Conservation (phyloP, 1,140 invertebrate genomes). For the Armadillidium nasatum region DNA sequence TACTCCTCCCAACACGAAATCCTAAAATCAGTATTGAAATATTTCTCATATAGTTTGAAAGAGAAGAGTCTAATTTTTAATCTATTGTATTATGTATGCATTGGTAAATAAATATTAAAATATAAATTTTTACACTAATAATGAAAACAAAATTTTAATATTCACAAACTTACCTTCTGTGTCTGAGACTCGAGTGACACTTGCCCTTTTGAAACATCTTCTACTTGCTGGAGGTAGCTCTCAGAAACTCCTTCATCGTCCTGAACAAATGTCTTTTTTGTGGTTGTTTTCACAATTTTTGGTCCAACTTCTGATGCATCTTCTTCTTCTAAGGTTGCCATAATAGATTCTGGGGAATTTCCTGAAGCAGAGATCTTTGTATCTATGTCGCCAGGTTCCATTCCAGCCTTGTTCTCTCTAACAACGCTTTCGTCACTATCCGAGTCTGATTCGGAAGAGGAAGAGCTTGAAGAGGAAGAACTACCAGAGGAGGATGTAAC, state of each 20-base stretch:
- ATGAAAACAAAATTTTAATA: not conserved
- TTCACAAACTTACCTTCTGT: constrained; percentile 18
- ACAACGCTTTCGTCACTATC: constrained; percentile 38
- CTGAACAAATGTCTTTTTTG: constrained; percentile 79
- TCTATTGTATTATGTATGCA: too few relatives aligned
- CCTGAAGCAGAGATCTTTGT: constrained; percentile 23
- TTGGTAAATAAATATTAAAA: not conserved
- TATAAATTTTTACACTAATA: not conserved
- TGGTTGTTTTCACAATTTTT: constrained; percentile 82
- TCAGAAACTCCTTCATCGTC: constrained; percentile 77
- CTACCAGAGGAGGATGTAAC: constrained; percentile 21
- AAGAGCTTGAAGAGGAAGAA: constrained; percentile 24
- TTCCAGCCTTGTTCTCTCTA: constrained; percentile 44
- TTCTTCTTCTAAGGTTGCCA: not conserved
- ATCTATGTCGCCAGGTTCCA: constrained; percentile 37
- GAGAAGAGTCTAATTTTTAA: too few relatives aligned
- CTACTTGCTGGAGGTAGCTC: constrained; percentile 81
- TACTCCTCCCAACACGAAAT: too few relatives aligned
- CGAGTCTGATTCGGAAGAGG: constrained; percentile 26
- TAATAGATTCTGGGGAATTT: not conserved
- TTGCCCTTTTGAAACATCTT: constrained; percentile 65
- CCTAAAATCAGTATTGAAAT: too few relatives aligned
- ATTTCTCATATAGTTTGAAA: too few relatives aligned
- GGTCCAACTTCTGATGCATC: constrained; percentile 53
- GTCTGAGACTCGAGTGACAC: constrained; percentile 47